These are phyloP conservation scores for Sinocyclocheilus maitianheensis DNA, from an alignment of 2,113 vertebrate species.

Conservation along the genomic window DNA sequence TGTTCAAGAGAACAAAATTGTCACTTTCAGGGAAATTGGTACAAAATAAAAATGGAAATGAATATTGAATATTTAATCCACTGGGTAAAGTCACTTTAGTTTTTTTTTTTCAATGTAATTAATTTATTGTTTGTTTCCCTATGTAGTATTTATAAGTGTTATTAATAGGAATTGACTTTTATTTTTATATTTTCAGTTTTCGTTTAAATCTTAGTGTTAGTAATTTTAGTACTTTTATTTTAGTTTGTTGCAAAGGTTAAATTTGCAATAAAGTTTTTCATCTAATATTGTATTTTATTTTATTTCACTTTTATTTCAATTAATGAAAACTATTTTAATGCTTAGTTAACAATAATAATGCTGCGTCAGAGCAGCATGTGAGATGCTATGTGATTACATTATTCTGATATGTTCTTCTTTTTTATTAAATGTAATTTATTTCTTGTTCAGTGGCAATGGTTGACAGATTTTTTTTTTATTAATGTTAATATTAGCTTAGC, in stretches of 20 bases:
- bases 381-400: too few species aligned
- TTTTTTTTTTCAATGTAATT: not conserved
- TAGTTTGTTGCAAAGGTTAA: too few species aligned
- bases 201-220: not conserved
- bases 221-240: too few species aligned
- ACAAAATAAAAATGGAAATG: constrained; percentile 2
- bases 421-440: too few species aligned
- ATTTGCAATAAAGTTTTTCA: too few species aligned
- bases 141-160: not conserved
- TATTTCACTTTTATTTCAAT: too few species aligned
- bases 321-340: too few species aligned
- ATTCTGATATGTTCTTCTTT: too few species aligned
- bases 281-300: too few species aligned
- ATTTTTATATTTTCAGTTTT: not conserved
- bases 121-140: not conserved
- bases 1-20: not conserved
- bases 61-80: not conserved
- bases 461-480: not conserved
- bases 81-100: not conserved
- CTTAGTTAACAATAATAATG: too few species aligned
- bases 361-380: too few species aligned
- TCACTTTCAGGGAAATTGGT: not conserved
- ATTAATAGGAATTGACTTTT: not conserved
- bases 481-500: not conserved
- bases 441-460: not conserved